Conservation (phyloP, 2,888 invertebrate species). For the Criorhina ranunculi region DNA sequence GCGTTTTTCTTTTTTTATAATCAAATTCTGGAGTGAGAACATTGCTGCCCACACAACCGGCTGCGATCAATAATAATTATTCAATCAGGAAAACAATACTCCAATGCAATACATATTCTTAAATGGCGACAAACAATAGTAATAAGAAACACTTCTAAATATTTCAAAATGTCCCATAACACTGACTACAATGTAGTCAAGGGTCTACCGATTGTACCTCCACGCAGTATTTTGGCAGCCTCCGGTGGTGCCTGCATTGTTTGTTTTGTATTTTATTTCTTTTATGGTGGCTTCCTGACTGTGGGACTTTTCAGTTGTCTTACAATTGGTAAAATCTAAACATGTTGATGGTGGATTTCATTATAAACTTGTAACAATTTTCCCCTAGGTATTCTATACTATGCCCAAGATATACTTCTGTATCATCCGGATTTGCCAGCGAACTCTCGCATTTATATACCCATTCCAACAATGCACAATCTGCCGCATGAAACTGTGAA, state of each 20-base stretch:
- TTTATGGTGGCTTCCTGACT: constrained; percentile 91
- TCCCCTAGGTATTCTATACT: constrained; percentile 90
- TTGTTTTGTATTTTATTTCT: constrained; percentile 92
- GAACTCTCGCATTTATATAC: constrained; percentile 94
- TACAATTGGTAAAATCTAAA: constrained; percentile 87
- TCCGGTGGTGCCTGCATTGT: constrained; percentile 90
- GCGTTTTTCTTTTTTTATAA: background rate
- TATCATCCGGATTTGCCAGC: constrained; percentile 96
- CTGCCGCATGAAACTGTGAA: constrained; percentile 94
- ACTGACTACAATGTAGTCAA: constrained; percentile 81
- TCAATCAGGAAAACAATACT: constrained; percentile 30
- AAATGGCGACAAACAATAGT: constrained; percentile 38
- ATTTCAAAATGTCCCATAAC: constrained; percentile 78
- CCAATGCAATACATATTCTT: constrained; percentile 10
- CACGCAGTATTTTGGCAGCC: constrained; percentile 90
- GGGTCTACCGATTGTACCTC: constrained; percentile 78
- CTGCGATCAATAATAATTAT: constrained; percentile 61
- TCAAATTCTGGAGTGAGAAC: constrained; percentile 19
- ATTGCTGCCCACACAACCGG: constrained; percentile 30
- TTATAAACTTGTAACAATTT: background rate
- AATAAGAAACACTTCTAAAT: constrained; percentile 18
- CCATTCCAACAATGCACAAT: constrained; percentile 93
- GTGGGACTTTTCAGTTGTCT: constrained; percentile 89
- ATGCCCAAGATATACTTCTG: constrained; percentile 93
- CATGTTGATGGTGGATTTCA: constrained; percentile 20